Conservation (phyloP, 2,888 invertebrate species). For the Poecilus cupreus region DNA sequence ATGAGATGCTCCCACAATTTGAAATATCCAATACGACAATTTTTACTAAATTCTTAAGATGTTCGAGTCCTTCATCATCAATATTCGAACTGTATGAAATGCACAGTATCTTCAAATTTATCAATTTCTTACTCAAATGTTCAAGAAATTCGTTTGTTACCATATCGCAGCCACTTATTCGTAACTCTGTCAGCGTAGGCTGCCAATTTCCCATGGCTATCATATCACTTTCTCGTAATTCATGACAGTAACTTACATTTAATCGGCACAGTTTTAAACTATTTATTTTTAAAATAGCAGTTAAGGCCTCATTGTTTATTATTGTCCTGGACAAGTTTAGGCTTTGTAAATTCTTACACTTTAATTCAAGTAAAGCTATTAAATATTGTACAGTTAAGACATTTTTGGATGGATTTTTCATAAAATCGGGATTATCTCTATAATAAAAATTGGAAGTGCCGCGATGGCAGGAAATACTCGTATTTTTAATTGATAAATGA, state of each 20-base stretch:
- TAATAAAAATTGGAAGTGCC: constrained; percentile 11
- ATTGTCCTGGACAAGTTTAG: not conserved
- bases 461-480: not conserved
- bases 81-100: not conserved
- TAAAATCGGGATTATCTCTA: not conserved
- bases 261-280: not conserved
- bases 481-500: not conserved
- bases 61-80: not conserved
- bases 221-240: not conserved
- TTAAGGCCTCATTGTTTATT: not conserved
- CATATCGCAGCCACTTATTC: not conserved
- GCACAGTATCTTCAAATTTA: not conserved
- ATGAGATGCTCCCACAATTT: not conserved
- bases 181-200: not conserved
- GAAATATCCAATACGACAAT: not conserved
- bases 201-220: not conserved
- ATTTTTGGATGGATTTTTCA: not conserved
- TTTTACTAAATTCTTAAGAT: not conserved
- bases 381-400: constrained; percentile 2
- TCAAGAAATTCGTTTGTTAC: not conserved
- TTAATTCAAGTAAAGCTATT: not conserved
- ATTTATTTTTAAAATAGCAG: not conserved
- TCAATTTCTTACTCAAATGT: not conserved
- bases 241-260: not conserved
- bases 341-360: not conserved